These are phyloP conservation scores for Belonocnema kinseyi DNA, from an alignment of 1,140 invertebrate genomes.

Conservation along the genomic window DNA sequence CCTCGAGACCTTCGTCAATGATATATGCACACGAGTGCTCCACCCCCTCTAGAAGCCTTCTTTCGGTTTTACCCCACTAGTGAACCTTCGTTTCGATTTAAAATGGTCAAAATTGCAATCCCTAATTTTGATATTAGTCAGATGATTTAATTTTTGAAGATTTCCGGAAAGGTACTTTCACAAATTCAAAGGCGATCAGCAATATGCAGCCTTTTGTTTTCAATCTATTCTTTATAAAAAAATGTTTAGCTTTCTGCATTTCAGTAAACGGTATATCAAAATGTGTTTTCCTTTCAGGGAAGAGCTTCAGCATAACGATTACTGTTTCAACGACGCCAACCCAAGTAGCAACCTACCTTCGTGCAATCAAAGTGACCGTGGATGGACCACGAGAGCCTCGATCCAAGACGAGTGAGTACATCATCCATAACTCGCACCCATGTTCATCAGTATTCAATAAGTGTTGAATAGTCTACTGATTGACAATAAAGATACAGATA, in stretches of 20 bases:
- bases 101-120: neutral
- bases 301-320: constrained; percentile 98
- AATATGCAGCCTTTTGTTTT: no score
- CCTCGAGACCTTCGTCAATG: constrained; percentile 67
- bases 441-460: neutral
- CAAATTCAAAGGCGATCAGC: no score
- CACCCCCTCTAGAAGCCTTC: constrained; percentile 53
- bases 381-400: constrained; percentile 97
- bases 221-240: no score
- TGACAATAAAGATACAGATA: neutral
- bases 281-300: constrained; percentile 82
- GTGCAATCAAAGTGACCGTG: constrained; percentile 99
- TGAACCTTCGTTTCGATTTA: neutral
- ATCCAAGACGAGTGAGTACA: constrained; percentile 95
- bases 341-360: constrained; percentile 95
- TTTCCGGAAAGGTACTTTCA: no score
- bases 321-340: constrained; percentile 93
- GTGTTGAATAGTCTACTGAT: neutral
- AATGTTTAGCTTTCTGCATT: neutral
- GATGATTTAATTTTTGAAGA: no score
- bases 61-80: constrained; percentile 35
- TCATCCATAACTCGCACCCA: neutral
- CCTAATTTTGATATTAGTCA: no score
- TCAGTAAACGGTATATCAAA: constrained; percentile 26
- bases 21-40: constrained; percentile 70